Conservation (phyloP, 2,113 vertebrate species). For the Seriola aureovittata region DNA sequence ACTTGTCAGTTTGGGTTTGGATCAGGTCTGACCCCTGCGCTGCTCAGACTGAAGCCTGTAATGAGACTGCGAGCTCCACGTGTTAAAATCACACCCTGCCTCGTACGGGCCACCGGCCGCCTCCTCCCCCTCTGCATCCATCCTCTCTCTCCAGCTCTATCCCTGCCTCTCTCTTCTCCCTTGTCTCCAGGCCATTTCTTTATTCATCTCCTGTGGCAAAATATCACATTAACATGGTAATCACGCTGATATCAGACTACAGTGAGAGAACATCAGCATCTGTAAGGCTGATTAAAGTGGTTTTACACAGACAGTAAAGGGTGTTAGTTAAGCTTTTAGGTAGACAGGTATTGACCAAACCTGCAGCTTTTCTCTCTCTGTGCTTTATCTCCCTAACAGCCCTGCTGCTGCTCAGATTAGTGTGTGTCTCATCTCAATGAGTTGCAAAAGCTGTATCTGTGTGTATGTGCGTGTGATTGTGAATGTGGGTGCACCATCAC, state of each 20-base stretch:
- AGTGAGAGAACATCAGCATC: slow-evolving; percentile 26
- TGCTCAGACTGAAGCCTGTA: slow-evolving; percentile 72
- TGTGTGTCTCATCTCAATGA: slow-evolving; percentile 60
- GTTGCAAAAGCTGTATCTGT: slow-evolving; percentile 35
- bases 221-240: slow-evolving; percentile 3
- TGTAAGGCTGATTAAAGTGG: slow-evolving; percentile 34
- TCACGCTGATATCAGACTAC: slow-evolving; percentile 2
- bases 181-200: background rate
- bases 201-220: slow-evolving; percentile 25
- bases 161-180: slow-evolving; percentile 21
- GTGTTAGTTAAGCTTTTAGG: slow-evolving; percentile 14
- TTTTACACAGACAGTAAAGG: background rate
- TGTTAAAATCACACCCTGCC: slow-evolving; percentile 75
- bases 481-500: slow-evolving; percentile 26
- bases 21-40: slow-evolving; percentile 82
- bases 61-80: slow-evolving; percentile 74
- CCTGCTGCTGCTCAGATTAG: slow-evolving; percentile 56
- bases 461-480: slow-evolving; percentile 9
- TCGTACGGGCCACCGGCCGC: slow-evolving; percentile 43
- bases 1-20: slow-evolving; percentile 84
- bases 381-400: slow-evolving; percentile 60
- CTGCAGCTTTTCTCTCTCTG: slow-evolving; percentile 23
- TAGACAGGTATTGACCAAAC: slow-evolving; percentile 50
- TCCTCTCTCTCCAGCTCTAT: slow-evolving; percentile 11
- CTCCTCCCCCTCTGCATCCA: slow-evolving; percentile 57